Evolutionary conservation across 2,797 vertebrate genomes (phyloP), one percentile per base, ranked within the genome.

Genomic region (Botia almorhae): DNA sequence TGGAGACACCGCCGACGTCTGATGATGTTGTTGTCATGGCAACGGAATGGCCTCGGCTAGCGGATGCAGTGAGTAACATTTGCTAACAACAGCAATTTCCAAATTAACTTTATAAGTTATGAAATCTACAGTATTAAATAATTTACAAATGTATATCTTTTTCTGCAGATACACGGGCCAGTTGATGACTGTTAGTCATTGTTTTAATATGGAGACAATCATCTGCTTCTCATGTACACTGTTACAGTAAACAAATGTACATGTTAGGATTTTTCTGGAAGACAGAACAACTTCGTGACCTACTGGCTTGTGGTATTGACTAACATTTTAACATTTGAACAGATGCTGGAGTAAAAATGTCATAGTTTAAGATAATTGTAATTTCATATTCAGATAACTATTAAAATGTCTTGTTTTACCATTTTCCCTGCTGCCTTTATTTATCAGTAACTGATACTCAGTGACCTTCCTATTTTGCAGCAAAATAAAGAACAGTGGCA

Each of bases 41-140:
- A 0, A 91, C 96, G 88, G 88, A 84, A 8, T 98, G 96, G 96
- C 95, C 96, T 2, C 88, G 91, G 81, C 87, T 97, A 1, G 96
- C 96, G 0, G 91, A 94, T n/a, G 91, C 91, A 2, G 94, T 95
- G 76, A 91, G 91, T 72, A 10, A 7, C 69, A 64, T n/a, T 33
- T 61, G 1, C 50, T 53, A 39, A 46, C 1, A 48, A n/a, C 23
- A 26, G 23, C 23, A 26, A 2, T 26, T 26, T 26, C 23, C 23
- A 26, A 26, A 26, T 26, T 26, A 26, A 26, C 23, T 26, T 26
- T 26, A 26, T 26, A 26, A 26, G 23, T 26, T 26, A 26, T 26
- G 3, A 33, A 33, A 33, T 33, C 33, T 33, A 33, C 33, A 33
- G 33, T 33, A 33, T 33, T 5, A 33, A 33, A 61, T 21, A 19